phyloP scores from a whole-genome alignment of 2,113 vertebrate genomes.

The Brachypodius melanocephalos region DNA sequence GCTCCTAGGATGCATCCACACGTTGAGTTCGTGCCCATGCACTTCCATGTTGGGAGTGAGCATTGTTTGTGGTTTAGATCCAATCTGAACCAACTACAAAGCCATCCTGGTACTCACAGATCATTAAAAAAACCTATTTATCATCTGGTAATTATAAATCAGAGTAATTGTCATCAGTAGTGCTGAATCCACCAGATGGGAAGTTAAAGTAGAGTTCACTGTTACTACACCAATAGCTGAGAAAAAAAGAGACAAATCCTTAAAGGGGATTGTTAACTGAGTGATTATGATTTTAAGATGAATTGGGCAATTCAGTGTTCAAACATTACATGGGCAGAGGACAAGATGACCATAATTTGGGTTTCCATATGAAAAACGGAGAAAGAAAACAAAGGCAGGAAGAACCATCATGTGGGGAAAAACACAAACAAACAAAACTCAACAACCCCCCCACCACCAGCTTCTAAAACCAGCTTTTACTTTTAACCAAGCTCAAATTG shows the following conservation, averaged over 20 bases:
- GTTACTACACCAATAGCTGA: background rate
- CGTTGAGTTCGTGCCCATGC: fast-evolving
- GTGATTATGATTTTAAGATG: background rate
- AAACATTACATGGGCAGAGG: background rate
- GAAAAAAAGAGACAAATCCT: background rate
- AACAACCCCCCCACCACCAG: fast-evolving
- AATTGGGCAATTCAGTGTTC: background rate
- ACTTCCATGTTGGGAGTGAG: background rate
- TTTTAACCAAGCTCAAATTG: background rate
- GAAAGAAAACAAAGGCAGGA: background rate
- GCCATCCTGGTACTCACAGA: background rate
- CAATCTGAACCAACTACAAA: background rate
- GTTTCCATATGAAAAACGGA: background rate
- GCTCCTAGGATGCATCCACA: background rate
- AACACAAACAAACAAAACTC: background rate
- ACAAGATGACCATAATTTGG: background rate
- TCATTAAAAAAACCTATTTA: background rate
- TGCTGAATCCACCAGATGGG: background rate
- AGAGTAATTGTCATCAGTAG: background rate
- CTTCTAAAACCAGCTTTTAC: background rate
- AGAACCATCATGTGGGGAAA: fast-evolving
- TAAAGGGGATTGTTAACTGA: background rate
- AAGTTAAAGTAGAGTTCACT: background rate
- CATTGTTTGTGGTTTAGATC: background rate
- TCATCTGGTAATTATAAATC: background rate